Base-by-base conservation (phyloP, 2,888 invertebrate genomes). In the Limenitis camilla region DNA sequence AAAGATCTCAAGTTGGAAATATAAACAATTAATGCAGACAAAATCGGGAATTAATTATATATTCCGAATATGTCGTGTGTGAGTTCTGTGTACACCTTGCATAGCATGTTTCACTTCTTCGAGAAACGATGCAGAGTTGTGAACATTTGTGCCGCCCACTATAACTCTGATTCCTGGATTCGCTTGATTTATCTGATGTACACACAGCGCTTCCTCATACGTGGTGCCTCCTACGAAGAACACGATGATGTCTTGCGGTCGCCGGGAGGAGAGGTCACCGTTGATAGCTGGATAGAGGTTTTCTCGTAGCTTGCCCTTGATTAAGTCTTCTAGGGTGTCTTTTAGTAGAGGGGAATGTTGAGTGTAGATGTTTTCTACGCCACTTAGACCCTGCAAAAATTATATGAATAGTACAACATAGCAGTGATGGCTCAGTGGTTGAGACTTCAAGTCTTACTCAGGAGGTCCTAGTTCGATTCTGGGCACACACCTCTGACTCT, bases 361-460 rank as follows among this genome's bases (percentile, higher is more conserved):
- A 0, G 99, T 99, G 84, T 98, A 99, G 57, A 99, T 96, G 81
- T 99, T 99, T 76, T 99, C 99, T 0, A 99, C 98, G 1, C 98
- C 99, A 82, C 94, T 95, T 19, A 97, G 85, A 11, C 95, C 96
- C 89, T 91, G 69, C 19, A 19, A 19, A 19, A 19, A 19, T 19
- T 19, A n/a, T n/a, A n/a, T n/a, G n/a, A n/a, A n/a, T n/a, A n/a
- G n/a, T n/a, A n/a, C n/a, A n/a, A n/a, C n/a, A n/a, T n/a, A n/a
- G n/a, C n/a, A n/a, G n/a, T n/a, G n/a, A n/a, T n/a, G n/a, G n/a
- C n/a, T n/a, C n/a, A n/a, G n/a, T n/a, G n/a, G n/a, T n/a, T n/a
- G n/a, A n/a, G n/a, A n/a, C n/a, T n/a, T n/a, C n/a, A n/a, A n/a
- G n/a, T n/a, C n/a, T n/a, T n/a, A n/a, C n/a, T n/a, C n/a, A n/a